Conservation (phyloP, 2,113 vertebrate species). For the Cottus gobio region DNA sequence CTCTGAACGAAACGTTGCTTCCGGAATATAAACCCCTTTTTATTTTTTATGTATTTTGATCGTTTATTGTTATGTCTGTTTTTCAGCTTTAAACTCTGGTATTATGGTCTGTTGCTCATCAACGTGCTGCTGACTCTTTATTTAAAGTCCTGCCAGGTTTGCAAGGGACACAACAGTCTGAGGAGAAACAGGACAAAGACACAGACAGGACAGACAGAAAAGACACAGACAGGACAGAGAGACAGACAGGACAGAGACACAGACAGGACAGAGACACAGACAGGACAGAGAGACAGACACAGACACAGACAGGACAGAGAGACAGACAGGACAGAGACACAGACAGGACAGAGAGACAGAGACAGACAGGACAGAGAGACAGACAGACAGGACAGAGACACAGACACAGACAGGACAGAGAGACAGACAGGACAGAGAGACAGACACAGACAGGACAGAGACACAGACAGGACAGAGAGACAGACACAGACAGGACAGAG, state of each 20-base stretch:
- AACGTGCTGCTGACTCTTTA: conserved; percentile 50
- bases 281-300: neutral
- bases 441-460: too few species aligned
- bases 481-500: too few species aligned
- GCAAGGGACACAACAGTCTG: neutral
- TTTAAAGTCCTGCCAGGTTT: conserved; percentile 43
- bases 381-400: too few species aligned
- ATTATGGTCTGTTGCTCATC: conserved; percentile 58
- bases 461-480: too few species aligned
- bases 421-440: neutral
- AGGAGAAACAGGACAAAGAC: too few species aligned
- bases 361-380: too few species aligned
- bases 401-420: too few species aligned
- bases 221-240: too few species aligned
- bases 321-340: too few species aligned
- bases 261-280: too few species aligned
- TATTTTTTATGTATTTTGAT: conserved; percentile 67
- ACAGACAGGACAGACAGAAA: neutral
- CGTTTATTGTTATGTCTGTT: conserved; percentile 75
- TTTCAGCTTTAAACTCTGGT: conserved; percentile 74
- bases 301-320: too few species aligned
- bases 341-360: neutral
- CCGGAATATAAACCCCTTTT: conserved; percentile 79
- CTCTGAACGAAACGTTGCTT: conserved; percentile 78
- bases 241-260: too few species aligned